These are phyloP conservation scores for Ellobius talpinus DNA, from an alignment of 2,113 vertebrate genomes.

Conservation along the genomic window DNA sequence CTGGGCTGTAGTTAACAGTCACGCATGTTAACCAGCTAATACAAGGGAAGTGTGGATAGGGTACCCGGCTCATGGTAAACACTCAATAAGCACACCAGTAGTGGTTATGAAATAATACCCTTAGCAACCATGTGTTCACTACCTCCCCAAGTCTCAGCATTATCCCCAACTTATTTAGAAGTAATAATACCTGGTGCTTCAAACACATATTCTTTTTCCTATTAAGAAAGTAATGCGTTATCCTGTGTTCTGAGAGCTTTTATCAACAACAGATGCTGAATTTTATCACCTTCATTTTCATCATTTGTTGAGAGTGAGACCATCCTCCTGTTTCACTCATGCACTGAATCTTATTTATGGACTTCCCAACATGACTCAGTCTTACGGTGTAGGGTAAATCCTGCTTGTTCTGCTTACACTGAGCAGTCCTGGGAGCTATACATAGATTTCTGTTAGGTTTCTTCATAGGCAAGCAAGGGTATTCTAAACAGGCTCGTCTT, in stretches of 20 bases:
- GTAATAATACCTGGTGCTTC: not conserved
- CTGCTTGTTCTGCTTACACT: not conserved
- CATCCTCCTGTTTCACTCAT: conserved; percentile 24
- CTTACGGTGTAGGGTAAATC: conserved; percentile 40
- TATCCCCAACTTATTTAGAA: conserved; percentile 15
- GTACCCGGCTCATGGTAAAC: not conserved
- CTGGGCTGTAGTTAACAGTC: not conserved
- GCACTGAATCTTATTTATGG: not conserved
- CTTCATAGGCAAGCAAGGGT: conserved; percentile 17
- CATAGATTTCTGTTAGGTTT: conserved; percentile 35
- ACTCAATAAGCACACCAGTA: not conserved
- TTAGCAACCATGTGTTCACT: not conserved
- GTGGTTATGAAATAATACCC: not conserved
- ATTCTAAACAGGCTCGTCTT: conserved; percentile 47
- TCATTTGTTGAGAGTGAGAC: conserved; percentile 1
- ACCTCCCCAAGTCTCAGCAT: not conserved
- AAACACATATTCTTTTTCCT: conserved; percentile 36
- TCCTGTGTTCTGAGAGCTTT: conserved; percentile 4
- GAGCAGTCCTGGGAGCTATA: conserved; percentile 51
- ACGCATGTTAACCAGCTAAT: not conserved
- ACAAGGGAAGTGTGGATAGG: not conserved
- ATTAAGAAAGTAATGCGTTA: not conserved
- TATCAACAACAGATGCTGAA: conserved; percentile 42
- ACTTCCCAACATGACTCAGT: conserved; percentile 39
- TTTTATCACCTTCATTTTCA: conserved; percentile 50